These are phyloP conservation scores for Anisognathus igniventris DNA, from an alignment of 2,797 vertebrate genomes.

Conservation along the genomic window DNA sequence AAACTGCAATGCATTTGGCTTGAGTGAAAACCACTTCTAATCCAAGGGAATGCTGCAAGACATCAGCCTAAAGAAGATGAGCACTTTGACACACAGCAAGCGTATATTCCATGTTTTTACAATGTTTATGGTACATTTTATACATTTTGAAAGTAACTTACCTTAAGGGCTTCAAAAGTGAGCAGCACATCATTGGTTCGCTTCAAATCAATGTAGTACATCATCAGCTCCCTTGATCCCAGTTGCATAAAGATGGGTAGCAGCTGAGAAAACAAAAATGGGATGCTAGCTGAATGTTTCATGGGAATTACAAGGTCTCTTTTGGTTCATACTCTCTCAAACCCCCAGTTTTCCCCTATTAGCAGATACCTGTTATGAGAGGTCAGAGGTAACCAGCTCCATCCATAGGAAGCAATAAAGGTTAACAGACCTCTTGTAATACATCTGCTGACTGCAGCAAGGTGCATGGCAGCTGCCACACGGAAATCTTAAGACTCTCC, in stretches of 20 bases:
- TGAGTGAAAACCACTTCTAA: neutral
- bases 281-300: neutral
- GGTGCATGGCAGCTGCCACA: slow-evolving; percentile 57
- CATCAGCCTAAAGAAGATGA: neutral
- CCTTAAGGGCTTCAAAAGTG: slow-evolving; percentile 98
- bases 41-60: neutral
- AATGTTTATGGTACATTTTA: neutral
- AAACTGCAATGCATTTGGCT: neutral
- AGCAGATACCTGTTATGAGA: slow-evolving; percentile 57
- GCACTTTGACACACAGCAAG: neutral
- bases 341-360: neutral
- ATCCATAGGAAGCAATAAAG: slow-evolving; percentile 66
- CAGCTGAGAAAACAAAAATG: slow-evolving; percentile 76
- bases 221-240: slow-evolving; percentile 93
- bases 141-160: slow-evolving; percentile 51
- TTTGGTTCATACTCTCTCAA: slow-evolving; percentile 30
- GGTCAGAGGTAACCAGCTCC: slow-evolving; percentile 62
- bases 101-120: neutral
- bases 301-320: neutral
- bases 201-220: slow-evolving; percentile 97
- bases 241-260: slow-evolving; percentile 98
- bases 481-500: slow-evolving; percentile 53
- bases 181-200: slow-evolving; percentile 95
- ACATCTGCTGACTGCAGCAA: slow-evolving; percentile 61
- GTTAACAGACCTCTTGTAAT: slow-evolving; percentile 62